Evolutionary conservation across 2,888 invertebrate species (phyloP), one percentile per base, ranked within the genome.

Genomic region (Melanostoma mellinum): DNA sequence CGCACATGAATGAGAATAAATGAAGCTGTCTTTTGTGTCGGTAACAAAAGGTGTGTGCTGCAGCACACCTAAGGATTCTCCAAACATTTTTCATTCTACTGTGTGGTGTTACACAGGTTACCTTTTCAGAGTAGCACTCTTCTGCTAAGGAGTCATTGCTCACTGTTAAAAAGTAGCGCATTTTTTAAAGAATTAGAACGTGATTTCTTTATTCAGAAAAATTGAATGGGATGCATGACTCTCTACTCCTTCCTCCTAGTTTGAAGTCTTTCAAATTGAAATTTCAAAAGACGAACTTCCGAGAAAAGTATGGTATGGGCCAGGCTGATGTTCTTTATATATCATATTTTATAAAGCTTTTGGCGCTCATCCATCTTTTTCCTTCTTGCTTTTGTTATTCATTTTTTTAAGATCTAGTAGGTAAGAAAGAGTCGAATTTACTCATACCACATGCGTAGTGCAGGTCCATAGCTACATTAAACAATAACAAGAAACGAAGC

Each of bases 161-260:
- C 68, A 44, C 3, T 36, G 72, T 44, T 67, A 72, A 60, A 67
- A 72, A 65, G 72, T 52, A 40, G 65, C 53, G 38, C 72, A 72
- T 78, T 78, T 72, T 72, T 20, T 20, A 20, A 78, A 78, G 78
- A 78, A 78, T 78, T 72, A 72, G 78, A 72, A 78, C 78, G 78
- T 78, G 78, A 78, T 72, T 72, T 78, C 78, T 72, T 72, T 58
- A 72, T 78, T 72, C 67, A 60, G 38, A 72, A 65, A 71, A 55
- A 55, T 55, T 77, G 76, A 77, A 77, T 56, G 46, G 56, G 63
- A 73, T 68, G 61, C 40, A 48, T 65, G n/a, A 3, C 0, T 30
- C 46, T 40, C 3, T 9, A 48, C 38, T 0, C 58, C 56, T 20
- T 38, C 44, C 5, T 56, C 48, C 20, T 1, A 20, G 30, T 42